These are phyloP conservation scores for Gouania willdenowi DNA, from an alignment of 2,797 vertebrate species.

Conservation along the genomic window DNA sequence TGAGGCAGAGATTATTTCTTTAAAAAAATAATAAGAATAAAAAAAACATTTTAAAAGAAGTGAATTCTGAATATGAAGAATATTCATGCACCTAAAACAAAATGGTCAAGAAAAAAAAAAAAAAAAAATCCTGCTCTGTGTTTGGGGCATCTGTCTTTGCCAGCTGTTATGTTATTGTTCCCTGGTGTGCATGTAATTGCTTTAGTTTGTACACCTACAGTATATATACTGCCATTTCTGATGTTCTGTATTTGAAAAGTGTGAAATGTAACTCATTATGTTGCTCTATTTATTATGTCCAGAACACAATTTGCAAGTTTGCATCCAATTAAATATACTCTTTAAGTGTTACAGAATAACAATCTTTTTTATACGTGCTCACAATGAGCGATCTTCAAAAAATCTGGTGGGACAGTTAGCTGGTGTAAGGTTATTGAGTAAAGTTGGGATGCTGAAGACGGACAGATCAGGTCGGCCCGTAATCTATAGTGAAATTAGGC, in stretches of 20 bases:
- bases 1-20: too few species aligned
- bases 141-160: constrained; percentile 8
- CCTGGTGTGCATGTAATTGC: background rate
- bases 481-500: constrained; percentile 52
- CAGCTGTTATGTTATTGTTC: background rate
- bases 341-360: too few species aligned
- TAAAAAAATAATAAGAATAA: constrained; percentile 39
- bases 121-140: too few species aligned
- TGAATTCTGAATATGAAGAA: background rate
- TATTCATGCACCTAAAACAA: too few species aligned
- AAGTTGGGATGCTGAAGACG: constrained; percentile 49
- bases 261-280: too few species aligned
- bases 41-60: constrained; percentile 19
- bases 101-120: too few species aligned
- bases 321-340: too few species aligned
- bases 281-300: too few species aligned
- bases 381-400: too few species aligned
- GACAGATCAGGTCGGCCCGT: constrained; percentile 49
- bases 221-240: background rate
- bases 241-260: background rate
- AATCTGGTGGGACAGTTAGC: too few species aligned
- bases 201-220: background rate
- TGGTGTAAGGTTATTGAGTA: constrained; percentile 1
- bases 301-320: too few species aligned
- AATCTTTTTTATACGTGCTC: too few species aligned